Percentiles rank a stretch among this genome's conserved stretches.
Evolutionary conservation across 2,888 invertebrate species (phyloP).

Genomic region (Caenorhabditis sinica): DNA sequence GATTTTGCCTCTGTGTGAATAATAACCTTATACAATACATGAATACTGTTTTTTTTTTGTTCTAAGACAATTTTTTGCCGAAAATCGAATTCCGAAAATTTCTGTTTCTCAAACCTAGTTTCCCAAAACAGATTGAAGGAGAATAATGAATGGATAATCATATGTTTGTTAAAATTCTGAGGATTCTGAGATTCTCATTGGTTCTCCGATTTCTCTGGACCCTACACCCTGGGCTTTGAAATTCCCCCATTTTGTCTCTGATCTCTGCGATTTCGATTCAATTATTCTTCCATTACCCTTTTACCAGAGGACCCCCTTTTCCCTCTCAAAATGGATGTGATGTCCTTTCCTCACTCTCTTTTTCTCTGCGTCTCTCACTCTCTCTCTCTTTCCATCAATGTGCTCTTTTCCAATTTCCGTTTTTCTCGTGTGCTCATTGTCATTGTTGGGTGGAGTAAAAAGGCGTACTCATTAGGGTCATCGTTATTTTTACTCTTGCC

Average conservation of each 20-base stretch:
- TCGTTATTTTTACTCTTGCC: slow-evolving; percentile 25
- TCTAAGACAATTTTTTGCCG: no score
- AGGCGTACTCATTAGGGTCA: slow-evolving; percentile 47
- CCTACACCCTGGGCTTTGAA: no score
- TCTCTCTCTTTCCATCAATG: not conserved
- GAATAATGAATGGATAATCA: no score
- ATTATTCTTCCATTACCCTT: slow-evolving; percentile 14
- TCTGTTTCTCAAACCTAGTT: no score
- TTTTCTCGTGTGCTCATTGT: not conserved
- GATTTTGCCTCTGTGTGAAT: no score
- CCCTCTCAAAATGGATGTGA: not conserved
- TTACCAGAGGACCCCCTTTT: slow-evolving; percentile 10
- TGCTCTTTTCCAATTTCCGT: slow-evolving; percentile 18
- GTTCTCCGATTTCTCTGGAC: no score
- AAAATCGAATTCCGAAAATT: no score
- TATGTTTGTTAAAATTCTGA: no score
- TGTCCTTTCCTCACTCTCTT: slow-evolving; percentile 2
- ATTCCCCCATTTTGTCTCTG: slow-evolving; percentile 6
- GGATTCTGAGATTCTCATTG: no score
- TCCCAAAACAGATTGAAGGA: no score
- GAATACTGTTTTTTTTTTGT: no score
- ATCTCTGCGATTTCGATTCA: slow-evolving; percentile 10
- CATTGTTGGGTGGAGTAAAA: not conserved
- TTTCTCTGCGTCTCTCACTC: not conserved
- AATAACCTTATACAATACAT: no score